A percentile compares a stretch with the other conserved stretches of the same genome.
These are phyloP conservation scores for Agrotis puta DNA, from an alignment of 2,888 invertebrate genomes.

Conservation along the genomic window DNA sequence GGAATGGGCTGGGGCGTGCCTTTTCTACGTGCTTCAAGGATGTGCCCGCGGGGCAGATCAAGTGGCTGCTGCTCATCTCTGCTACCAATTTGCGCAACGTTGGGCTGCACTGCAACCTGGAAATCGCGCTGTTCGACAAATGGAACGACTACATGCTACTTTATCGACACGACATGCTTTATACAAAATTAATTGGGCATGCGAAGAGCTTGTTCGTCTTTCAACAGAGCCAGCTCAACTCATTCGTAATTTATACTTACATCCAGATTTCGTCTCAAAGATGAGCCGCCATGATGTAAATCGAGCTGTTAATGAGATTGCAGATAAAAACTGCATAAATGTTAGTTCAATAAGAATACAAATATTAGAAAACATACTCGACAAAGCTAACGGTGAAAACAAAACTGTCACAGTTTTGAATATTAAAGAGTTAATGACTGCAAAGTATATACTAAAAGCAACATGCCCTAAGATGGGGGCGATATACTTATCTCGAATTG, in stretches of 20 bases:
- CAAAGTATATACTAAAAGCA: slow-evolving; percentile 88
- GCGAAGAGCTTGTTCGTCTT: slow-evolving; percentile 85
- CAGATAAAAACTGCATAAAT: slow-evolving; percentile 88
- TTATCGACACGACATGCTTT: slow-evolving; percentile 87
- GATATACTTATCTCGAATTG: slow-evolving; percentile 87
- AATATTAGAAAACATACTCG: slow-evolving; percentile 86
- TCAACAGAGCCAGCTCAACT: slow-evolving; percentile 86
- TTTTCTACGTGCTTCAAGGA: slow-evolving; percentile 88
- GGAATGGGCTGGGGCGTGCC: slow-evolving; percentile 90
- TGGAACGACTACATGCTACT: slow-evolving; percentile 86
- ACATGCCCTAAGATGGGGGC: slow-evolving; percentile 90
- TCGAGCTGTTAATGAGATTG: slow-evolving; percentile 87
- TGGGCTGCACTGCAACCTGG: slow-evolving; percentile 88
- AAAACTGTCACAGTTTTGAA: slow-evolving; percentile 76
- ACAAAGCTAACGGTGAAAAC: slow-evolving; percentile 76
- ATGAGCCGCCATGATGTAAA: slow-evolving; percentile 86
- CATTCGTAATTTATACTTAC: slow-evolving; percentile 86
- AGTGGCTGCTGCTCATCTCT: slow-evolving; percentile 88
- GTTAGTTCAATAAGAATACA: slow-evolving; percentile 87
- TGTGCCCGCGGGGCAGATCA: slow-evolving; percentile 89
- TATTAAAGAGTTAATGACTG: slow-evolving; percentile 83
- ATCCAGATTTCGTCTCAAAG: slow-evolving; percentile 84
- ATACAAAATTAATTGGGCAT: slow-evolving; percentile 87
- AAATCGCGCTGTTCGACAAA: slow-evolving; percentile 87
- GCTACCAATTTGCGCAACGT: slow-evolving; percentile 88